Evolutionary conservation across 2,113 vertebrate genomes (phyloP).

Genomic region (Lethenteron camtschaticum): DNA sequence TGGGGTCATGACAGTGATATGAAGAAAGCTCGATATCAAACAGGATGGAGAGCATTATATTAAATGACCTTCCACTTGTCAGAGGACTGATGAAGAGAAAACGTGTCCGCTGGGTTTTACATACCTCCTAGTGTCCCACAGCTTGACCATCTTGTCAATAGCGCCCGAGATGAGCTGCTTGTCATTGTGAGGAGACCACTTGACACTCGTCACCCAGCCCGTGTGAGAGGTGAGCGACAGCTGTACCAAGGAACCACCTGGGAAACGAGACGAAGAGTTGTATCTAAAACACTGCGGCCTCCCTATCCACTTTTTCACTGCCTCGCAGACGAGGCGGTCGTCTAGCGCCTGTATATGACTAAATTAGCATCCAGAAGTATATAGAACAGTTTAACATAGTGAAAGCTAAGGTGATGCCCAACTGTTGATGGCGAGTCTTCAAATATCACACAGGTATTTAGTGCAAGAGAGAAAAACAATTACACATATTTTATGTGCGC

Average conservation of each 20-base stretch:
- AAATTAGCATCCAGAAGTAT: no score
- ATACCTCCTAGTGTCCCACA: conserved; percentile 93
- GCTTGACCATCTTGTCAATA: conserved; percentile 77
- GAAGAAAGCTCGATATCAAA: not conserved
- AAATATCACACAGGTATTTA: no score
- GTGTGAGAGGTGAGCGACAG: conserved; percentile 78
- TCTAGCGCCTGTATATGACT: no score
- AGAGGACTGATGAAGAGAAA: not conserved
- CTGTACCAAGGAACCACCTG: conserved; percentile 74
- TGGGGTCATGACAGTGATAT: no score
- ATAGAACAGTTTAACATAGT: no score
- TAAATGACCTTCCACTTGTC: not conserved
- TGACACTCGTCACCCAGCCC: conserved; percentile 79
- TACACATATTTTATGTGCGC: no score
- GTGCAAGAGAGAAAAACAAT: no score
- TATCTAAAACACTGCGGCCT: no score
- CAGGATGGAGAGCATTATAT: not conserved
- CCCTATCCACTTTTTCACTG: no score
- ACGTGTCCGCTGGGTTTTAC: conserved; percentile 7
- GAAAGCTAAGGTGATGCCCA: no score
- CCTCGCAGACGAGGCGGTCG: no score
- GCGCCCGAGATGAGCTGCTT: conserved; percentile 83
- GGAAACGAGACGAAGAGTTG: conserved; percentile 6
- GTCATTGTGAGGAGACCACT: conserved; percentile 69
- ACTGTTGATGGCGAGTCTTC: no score